These are phyloP conservation scores for Chrysolina haemoptera DNA, from an alignment of 2,888 invertebrate species.

Conservation along the genomic window DNA sequence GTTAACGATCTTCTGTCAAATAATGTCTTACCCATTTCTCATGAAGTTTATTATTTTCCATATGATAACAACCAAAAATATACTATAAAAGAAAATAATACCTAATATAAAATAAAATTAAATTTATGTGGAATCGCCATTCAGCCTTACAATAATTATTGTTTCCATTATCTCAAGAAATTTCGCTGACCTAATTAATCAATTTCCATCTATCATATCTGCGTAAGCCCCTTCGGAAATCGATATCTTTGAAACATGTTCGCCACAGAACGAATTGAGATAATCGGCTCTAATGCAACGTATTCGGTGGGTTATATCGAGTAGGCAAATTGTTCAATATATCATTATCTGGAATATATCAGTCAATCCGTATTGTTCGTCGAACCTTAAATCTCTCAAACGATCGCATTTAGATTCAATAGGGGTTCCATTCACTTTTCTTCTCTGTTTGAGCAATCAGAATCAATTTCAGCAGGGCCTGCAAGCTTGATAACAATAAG, in stretches of 20 bases:
- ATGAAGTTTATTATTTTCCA: no score
- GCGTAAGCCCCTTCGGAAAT: background rate
- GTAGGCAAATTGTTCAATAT: background rate
- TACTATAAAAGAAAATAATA: no score
- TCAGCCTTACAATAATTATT: no score
- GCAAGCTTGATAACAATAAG: no score
- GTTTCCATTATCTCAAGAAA: background rate
- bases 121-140: no score
- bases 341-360: background rate
- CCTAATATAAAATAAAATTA: no score
- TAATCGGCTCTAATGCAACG: background rate
- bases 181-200: background rate
- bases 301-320: background rate
- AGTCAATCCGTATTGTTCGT: constrained; percentile 1
- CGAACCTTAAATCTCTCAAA: background rate
- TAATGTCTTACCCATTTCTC: no score
- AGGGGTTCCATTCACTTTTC: background rate
- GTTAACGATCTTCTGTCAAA: no score
- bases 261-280: background rate
- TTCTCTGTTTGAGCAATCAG: background rate
- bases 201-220: background rate
- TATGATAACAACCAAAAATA: no score
- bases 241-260: constrained; percentile 5
- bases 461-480: no score
- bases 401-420: background rate